Percentiles rank a stretch among this genome's conserved stretches.
Conservation (phyloP, 2,113 vertebrate species). For the Hoplias malabaricus region DNA sequence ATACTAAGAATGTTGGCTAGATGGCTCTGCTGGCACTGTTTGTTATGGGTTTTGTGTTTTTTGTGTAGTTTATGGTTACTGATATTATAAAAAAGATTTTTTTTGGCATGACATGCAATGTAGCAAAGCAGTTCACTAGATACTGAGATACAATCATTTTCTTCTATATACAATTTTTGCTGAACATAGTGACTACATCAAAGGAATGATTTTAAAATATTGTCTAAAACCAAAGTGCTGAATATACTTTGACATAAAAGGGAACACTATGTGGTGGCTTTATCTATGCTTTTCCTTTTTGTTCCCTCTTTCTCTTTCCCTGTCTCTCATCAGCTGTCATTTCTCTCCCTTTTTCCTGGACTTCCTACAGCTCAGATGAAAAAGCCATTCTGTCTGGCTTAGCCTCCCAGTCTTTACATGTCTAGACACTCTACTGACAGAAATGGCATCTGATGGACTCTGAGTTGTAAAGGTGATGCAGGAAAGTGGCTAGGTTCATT, state of each 20-base stretch:
- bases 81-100: too few relatives aligned
- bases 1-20: too few relatives aligned
- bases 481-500: background rate
- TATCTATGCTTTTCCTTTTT: background rate
- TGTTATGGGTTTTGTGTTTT: too few relatives aligned
- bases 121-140: too few relatives aligned
- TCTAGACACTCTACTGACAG: background rate
- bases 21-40: too few relatives aligned
- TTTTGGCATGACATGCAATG: too few relatives aligned
- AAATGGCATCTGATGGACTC: background rate
- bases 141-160: background rate
- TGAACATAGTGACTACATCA: background rate
- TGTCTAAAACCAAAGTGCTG: background rate
- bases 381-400: background rate
- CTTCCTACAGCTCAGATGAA: background rate
- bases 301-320: background rate
- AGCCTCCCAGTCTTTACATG: background rate
- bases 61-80: too few relatives aligned
- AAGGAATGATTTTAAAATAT: background rate
- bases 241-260: background rate
- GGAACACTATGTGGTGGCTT: background rate
- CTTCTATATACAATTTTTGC: background rate
- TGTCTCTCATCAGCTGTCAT: background rate
- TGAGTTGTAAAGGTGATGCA: background rate
- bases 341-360: background rate